Base-by-base conservation (phyloP, 2,797 vertebrate species). In the Perodicticus potto region DNA sequence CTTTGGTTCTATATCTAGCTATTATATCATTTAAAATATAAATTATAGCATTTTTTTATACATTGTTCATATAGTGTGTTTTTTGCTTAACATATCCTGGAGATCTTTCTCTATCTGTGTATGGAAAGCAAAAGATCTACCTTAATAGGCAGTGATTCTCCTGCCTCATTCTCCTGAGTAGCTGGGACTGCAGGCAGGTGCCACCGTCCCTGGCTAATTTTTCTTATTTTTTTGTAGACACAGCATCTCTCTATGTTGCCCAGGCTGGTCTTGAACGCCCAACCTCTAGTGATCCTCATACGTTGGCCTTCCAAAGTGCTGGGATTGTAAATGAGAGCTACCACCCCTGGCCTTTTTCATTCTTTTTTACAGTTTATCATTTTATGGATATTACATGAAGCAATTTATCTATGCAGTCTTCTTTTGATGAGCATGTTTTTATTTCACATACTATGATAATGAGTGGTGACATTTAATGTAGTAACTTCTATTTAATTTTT, bases 31-130 rank as follows among this genome's bases (percentile, higher is more conserved):
- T 63, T 43, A 20, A 63, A 65, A 67, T 13, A 85, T 77, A 95
- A 82, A 72, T 82, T 27, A 19, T 37, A 67, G 7, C 80, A 45
- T 25, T 96, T 40, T 40, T 86, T 93, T 73, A 53, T 22, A 92
- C 23, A 67, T 34, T 19, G n/a, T 77, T 87, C 88, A 7, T 25
- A 63, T 88, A 43, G 76, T 88, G 23, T 85, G 61, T 70, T 87
- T 92, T 96, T 96, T 49, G 9, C 23, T 94, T 59, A 63, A 45
- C 12, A 12, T 85, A 16, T 88, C 73, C 82, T 89, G 20, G 29
- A 85, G 25, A 53, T 27, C 40, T 88, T 94, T 85, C 49, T 67
- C 23, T 63, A 43, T 67, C 23, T 63, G 43, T n/a, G 53, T 76
- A 17, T 14, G 27, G n/a, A 81, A 34, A 89, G 20, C n/a, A 57